Conservation (phyloP, 2,797 vertebrate species). For the Sternotherus odoratus region DNA sequence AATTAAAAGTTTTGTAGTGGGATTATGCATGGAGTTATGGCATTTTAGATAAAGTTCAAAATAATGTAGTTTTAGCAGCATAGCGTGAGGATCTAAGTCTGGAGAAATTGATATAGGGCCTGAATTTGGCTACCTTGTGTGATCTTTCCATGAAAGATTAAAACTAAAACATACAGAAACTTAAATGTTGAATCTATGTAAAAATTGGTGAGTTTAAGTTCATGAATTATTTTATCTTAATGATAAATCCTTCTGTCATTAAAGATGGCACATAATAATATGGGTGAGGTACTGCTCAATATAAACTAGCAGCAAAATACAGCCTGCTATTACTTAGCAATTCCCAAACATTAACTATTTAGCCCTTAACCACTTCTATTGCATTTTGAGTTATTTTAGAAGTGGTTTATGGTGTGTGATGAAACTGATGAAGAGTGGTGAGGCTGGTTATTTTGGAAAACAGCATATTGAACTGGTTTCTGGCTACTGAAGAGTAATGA, state of each 20-base stretch:
- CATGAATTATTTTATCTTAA: background rate
- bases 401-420: background rate
- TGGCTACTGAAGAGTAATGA: background rate
- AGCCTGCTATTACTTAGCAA: background rate
- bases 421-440: background rate
- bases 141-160: background rate
- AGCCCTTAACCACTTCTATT: constrained; percentile 1
- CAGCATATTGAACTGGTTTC: background rate
- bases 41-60: background rate
- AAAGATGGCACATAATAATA: background rate
- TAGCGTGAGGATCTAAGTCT: background rate
- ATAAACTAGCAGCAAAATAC: constrained; percentile 24
- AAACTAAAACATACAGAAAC: background rate
- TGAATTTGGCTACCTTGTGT: background rate
- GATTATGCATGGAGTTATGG: background rate
- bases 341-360: background rate
- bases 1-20: background rate
- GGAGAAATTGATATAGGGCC: background rate
- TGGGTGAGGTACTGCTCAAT: background rate
- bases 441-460: background rate
- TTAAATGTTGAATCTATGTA: background rate
- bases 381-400: background rate
- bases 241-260: background rate
- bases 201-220: background rate
- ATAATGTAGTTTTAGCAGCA: background rate